These are phyloP conservation scores for Cetonia aurata DNA, from an alignment of 2,888 invertebrate genomes.

Conservation along the genomic window DNA sequence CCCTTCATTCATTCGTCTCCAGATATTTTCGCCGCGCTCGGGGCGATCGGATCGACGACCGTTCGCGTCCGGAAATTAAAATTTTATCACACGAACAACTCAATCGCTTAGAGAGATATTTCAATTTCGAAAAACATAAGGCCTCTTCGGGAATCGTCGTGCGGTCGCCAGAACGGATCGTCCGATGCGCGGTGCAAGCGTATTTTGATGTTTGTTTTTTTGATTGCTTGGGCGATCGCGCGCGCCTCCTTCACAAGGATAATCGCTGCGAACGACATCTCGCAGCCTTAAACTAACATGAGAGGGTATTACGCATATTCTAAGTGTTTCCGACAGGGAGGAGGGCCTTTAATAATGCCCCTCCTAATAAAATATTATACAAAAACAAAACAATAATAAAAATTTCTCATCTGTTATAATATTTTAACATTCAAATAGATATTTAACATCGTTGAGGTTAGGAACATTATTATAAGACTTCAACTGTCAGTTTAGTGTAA, in stretches of 20 bases:
- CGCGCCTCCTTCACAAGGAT: not conserved
- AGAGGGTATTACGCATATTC: slow-evolving; percentile 26
- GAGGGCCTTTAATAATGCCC: slow-evolving; percentile 12
- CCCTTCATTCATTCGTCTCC: slow-evolving; percentile 32
- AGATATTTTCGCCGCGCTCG: too few relatives aligned
- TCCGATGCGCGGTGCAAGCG: slow-evolving; percentile 1
- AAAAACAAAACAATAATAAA: slow-evolving; percentile 29
- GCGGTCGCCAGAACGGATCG: not conserved
- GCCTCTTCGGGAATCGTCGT: not conserved
- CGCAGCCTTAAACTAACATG: slow-evolving; percentile 22
- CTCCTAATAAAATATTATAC: slow-evolving; percentile 21
- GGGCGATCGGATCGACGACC: not conserved
- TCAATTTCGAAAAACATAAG: not conserved
- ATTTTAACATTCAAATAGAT: slow-evolving; percentile 37
- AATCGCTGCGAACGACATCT: not conserved
- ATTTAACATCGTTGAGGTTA: slow-evolving; percentile 14
- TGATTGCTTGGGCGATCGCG: not conserved
- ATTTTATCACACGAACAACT: not conserved
- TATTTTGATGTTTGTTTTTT: slow-evolving; percentile 4
- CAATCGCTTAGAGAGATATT: not conserved
- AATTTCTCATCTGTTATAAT: slow-evolving; percentile 54
- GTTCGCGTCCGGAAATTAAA: not conserved
- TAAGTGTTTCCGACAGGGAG: slow-evolving; percentile 15
- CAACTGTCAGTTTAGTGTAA: too few relatives aligned
- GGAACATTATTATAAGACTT: slow-evolving; percentile 31